Evolutionary conservation across 2,113 vertebrate species (phyloP).

Genomic region (Machaerirhynchus nigripectus): DNA sequence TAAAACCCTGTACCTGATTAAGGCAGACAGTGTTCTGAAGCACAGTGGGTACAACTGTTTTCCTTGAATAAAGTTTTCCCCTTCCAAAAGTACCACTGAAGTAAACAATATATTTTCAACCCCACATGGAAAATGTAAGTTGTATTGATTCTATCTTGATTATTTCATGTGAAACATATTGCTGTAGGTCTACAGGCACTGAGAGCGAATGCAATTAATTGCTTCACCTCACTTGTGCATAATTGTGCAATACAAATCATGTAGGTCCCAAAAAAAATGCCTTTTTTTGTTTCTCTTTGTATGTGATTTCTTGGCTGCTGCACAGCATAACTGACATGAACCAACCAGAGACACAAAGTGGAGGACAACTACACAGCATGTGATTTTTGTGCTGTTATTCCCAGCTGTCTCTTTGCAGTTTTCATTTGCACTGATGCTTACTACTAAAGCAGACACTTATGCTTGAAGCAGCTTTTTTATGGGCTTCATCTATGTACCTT

Average conservation of each 20-base stretch:
- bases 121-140: neutral
- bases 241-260: neutral
- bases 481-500: neutral
- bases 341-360: neutral
- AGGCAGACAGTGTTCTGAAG: neutral
- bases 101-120: constrained; percentile 5
- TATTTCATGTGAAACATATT: neutral
- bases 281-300: neutral
- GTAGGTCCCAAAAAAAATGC: neutral
- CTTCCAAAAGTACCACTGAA: neutral
- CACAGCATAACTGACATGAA: neutral
- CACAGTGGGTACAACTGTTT: neutral
- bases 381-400: neutral
- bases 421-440: neutral
- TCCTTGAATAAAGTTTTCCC: neutral
- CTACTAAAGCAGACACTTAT: neutral
- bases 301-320: neutral
- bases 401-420: neutral
- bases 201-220: neutral
- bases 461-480: constrained; percentile 16
- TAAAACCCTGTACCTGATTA: neutral
- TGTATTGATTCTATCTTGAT: neutral
- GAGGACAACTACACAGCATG: neutral
- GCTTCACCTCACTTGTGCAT: neutral
- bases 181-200: neutral